phyloP scores from a whole-genome alignment of 2,113 vertebrate genomes.

The Barbus barbus region DNA sequence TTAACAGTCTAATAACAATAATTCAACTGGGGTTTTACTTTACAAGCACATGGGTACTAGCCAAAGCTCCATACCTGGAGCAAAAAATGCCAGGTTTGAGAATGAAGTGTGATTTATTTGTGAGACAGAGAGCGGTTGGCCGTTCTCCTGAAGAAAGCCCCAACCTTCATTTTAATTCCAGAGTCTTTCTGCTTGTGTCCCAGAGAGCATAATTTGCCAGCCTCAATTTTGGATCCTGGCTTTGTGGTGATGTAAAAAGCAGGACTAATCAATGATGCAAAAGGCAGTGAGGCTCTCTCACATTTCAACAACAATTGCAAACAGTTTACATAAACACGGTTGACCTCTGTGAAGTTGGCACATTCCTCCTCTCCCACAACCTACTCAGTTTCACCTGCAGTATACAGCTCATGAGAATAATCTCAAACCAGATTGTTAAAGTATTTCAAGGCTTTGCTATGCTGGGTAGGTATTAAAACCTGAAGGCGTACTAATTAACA shows the following conservation, averaged over 20 bases:
- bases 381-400: not conserved
- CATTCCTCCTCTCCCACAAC: not conserved
- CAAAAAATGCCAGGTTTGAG: not conserved
- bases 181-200: slow-evolving; percentile 65
- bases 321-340: slow-evolving; percentile 23
- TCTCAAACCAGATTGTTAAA: not conserved
- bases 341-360: slow-evolving; percentile 30
- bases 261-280: slow-evolving; percentile 47
- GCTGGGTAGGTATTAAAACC: slow-evolving; percentile 53
- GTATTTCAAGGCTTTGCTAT: slow-evolving; percentile 21
- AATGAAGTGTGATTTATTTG: too few species aligned
- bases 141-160: slow-evolving; percentile 34
- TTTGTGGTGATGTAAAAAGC: slow-evolving; percentile 61
- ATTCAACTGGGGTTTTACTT: not conserved
- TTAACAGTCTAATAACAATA: not conserved
- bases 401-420: slow-evolving; percentile 1
- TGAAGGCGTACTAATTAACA: slow-evolving; percentile 67
- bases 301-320: slow-evolving; percentile 22
- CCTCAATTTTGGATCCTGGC: slow-evolving; percentile 54
- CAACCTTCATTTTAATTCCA: slow-evolving; percentile 68
- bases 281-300: slow-evolving; percentile 28
- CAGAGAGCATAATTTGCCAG: slow-evolving; percentile 73
- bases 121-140: slow-evolving; percentile 19
- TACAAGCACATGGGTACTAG: not conserved
- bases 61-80: not conserved